A percentile compares a stretch with the other conserved stretches of the same genome.
These are phyloP conservation scores for Oxygymnocypris stewartii DNA, from an alignment of 2,113 vertebrate species.

Conservation along the genomic window DNA sequence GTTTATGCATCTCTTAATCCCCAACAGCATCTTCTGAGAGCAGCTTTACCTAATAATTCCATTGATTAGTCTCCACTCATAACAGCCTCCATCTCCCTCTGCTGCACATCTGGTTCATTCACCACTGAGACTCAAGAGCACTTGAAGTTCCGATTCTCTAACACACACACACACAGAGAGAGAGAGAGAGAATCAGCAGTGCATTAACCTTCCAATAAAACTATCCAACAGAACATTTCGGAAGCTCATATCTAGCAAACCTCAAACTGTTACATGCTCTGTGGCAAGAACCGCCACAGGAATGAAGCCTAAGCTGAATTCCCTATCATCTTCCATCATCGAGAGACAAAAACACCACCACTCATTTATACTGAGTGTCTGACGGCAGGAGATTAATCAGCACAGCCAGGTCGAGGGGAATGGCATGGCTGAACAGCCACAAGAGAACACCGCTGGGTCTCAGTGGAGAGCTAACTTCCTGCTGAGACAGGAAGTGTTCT, in stretches of 20 bases:
- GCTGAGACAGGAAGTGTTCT: constrained; percentile 52
- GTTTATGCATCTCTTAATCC: background rate
- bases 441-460: constrained; percentile 23
- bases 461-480: constrained; percentile 42
- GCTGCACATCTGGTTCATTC: constrained; percentile 47
- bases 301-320: constrained; percentile 13
- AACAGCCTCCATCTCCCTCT: constrained; percentile 49
- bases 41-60: constrained; percentile 49
- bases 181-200: background rate
- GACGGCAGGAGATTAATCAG: constrained; percentile 45
- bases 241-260: background rate
- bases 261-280: background rate
- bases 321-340: constrained; percentile 46
- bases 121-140: constrained; percentile 35
- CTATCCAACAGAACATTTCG: background rate
- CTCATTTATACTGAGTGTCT: constrained; percentile 30
- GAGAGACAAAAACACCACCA: constrained; percentile 37
- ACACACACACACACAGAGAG: background rate
- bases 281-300: background rate
- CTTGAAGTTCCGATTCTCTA: constrained; percentile 11
- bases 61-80: constrained; percentile 50
- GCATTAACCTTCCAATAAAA: constrained; percentile 45
- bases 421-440: constrained; percentile 40
- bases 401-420: constrained; percentile 23
- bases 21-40: background rate